Evolutionary conservation across 2,888 invertebrate genomes (phyloP), one percentile per base, ranked within the genome.

Genomic region (Eretmocerus hayati): DNA sequence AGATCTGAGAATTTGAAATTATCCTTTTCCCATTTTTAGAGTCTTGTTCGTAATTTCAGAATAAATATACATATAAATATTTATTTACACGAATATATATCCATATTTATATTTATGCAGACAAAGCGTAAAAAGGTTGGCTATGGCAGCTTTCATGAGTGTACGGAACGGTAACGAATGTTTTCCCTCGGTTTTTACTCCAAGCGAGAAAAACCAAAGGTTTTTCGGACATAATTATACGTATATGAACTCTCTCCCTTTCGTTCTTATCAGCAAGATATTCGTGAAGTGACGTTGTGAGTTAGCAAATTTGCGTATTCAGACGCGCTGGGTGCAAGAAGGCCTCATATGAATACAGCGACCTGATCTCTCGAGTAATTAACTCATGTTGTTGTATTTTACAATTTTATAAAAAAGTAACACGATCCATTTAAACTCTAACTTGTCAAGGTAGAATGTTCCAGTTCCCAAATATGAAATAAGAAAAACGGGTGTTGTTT

Each of bases 81-180:
- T n/a, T 53, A 48, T 53, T 16, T 50, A 53, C 48, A 50, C 36
- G 19, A 20, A 50, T 45, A n/a, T n/a, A 46, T 50, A 53, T 50
- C 40, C 40, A 48, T 46, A 48, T 51, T 50, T 53, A 53, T 53
- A 50, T 50, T 48, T 53, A 50, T 50, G 50, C 50, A 53, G 53
- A 53, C 42, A 20, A 50, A 47, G 45, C 46, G 31, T 37, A 45
- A 43, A 42, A 50, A 42, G 32, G 48, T 50, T 48, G 50, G 48
- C 50, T 48, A 16, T 53, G 53, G 53, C 50, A 53, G 50, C 53
- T 48, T 50, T 50, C 48, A 45, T 19, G 45, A 32, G 43, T 52
- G 45, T 44, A 39, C 20, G 42, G 47, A 50, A 47, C 42, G 35
- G 50, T 31, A 8, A 41, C 36, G 42, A 9, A 43, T 46, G 49